Conservation (phyloP, 2,113 vertebrate species). For the Petrocephalus microphthalmus region DNA sequence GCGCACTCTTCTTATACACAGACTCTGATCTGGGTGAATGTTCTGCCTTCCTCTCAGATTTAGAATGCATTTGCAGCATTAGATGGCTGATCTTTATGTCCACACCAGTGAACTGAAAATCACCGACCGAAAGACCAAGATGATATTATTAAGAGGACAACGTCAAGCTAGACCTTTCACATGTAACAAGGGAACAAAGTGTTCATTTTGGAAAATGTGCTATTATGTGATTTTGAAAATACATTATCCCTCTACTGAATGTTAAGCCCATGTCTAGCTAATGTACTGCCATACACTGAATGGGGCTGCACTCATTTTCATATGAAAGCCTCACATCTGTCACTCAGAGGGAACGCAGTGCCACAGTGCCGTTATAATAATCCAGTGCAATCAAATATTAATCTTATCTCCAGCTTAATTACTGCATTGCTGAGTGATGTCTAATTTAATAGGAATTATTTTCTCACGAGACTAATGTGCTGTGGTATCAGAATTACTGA, state of each 20-base stretch:
- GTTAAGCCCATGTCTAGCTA: background rate
- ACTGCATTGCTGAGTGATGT: background rate
- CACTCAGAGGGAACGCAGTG: background rate
- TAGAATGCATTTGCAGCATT: background rate
- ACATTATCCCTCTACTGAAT: background rate
- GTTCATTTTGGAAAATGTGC: background rate
- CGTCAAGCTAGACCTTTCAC: background rate
- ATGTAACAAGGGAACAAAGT: background rate
- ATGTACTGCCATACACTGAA: background rate
- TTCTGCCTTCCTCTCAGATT: background rate
- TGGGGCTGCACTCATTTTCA: background rate
- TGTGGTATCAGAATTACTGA: slow-evolving; percentile 20
- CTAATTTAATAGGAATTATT: slow-evolving; percentile 15
- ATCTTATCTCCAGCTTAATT: slow-evolving; percentile 15
- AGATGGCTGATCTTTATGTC: background rate
- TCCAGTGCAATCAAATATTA: slow-evolving; percentile 15
- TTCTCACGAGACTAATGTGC: background rate
- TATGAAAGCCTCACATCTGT: background rate
- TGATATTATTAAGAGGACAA: background rate
- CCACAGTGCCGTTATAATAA: background rate
- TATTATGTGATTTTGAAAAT: slow-evolving; percentile 3
- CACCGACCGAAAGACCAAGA: background rate
- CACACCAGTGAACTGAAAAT: slow-evolving; percentile 1
- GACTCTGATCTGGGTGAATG: slow-evolving; percentile 26
- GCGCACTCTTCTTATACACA: background rate